Evolutionary conservation across 2,797 vertebrate genomes (phyloP).

Genomic region (Spheniscus humboldti): DNA sequence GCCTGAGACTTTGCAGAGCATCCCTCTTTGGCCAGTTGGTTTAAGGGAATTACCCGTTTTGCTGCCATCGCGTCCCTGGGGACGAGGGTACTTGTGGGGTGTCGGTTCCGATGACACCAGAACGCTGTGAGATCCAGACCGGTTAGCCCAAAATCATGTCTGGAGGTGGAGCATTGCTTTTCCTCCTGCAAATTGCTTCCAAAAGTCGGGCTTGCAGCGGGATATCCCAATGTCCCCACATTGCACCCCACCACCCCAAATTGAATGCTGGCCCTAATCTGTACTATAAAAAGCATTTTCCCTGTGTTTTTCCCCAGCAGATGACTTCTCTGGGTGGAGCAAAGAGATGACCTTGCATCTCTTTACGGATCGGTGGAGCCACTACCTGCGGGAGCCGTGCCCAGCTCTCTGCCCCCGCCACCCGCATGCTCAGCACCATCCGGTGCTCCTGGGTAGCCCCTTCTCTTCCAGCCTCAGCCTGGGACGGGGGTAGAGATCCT

Average conservation of each 20-base stretch:
- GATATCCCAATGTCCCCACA: too few relatives aligned
- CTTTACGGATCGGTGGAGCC: fast-evolving
- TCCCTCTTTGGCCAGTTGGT: background rate
- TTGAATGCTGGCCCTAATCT: too few relatives aligned
- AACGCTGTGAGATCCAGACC: background rate
- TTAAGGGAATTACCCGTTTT: fast-evolving
- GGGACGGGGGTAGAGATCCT: background rate
- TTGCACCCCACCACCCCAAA: background rate
- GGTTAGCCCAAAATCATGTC: fast-evolving
- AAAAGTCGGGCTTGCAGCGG: background rate
- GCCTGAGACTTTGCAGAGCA: fast-evolving
- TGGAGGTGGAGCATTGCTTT: background rate
- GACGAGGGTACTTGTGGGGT: background rate
- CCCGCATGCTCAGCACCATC: background rate
- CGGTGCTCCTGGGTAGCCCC: background rate
- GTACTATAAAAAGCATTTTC: background rate
- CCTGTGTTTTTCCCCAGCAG: background rate
- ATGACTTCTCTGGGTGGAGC: background rate
- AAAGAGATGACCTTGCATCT: background rate
- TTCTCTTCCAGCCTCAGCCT: background rate
- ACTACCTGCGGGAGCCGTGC: background rate
- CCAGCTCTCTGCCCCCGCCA: background rate
- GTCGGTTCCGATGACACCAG: background rate
- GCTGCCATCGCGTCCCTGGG: background rate
- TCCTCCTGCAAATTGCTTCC: background rate